phyloP scores from a whole-genome alignment of 1,140 invertebrate genomes.

The Leptinotarsa defecta region DNA sequence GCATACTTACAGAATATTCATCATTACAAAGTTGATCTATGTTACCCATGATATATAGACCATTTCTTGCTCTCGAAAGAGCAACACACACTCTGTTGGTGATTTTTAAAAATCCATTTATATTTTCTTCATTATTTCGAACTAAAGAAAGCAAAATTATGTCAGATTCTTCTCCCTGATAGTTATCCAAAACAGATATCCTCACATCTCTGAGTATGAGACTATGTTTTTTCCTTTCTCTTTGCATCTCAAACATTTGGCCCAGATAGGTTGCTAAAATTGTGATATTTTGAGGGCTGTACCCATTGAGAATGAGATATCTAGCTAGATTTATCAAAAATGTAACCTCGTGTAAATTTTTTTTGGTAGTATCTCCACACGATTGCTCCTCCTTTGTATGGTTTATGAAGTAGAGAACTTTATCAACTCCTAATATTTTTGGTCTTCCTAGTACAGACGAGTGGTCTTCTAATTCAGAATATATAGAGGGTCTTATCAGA shows the following conservation, averaged over 20 bases:
- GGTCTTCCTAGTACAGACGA: conserved; percentile 59
- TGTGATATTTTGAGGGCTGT: conserved; percentile 65
- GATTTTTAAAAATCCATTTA: conserved; percentile 76
- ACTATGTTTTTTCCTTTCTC: conserved; percentile 48
- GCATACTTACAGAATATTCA: conserved; percentile 34
- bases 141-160: conserved; percentile 85
- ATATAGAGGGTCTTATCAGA: conserved; percentile 67
- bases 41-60: conserved; percentile 66
- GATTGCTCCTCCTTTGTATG: conserved; percentile 61
- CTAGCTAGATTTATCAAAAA: conserved; percentile 62
- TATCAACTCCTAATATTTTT: conserved; percentile 58
- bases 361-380: conserved; percentile 57
- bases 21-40: conserved; percentile 43
- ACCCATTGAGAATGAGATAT: conserved; percentile 66
- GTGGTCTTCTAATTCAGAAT: conserved; percentile 63
- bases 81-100: conserved; percentile 84
- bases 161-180: conserved; percentile 84
- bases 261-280: conserved; percentile 71
- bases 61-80: conserved; percentile 78
- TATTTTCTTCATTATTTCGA: conserved; percentile 69
- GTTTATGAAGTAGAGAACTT: conserved; percentile 66
- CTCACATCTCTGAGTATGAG: conserved; percentile 50
- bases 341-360: conserved; percentile 67
- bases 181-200: conserved; percentile 78
- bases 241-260: conserved; percentile 62